Conservation (phyloP, 2,797 vertebrate species). For the Tapirus indicus region DNA sequence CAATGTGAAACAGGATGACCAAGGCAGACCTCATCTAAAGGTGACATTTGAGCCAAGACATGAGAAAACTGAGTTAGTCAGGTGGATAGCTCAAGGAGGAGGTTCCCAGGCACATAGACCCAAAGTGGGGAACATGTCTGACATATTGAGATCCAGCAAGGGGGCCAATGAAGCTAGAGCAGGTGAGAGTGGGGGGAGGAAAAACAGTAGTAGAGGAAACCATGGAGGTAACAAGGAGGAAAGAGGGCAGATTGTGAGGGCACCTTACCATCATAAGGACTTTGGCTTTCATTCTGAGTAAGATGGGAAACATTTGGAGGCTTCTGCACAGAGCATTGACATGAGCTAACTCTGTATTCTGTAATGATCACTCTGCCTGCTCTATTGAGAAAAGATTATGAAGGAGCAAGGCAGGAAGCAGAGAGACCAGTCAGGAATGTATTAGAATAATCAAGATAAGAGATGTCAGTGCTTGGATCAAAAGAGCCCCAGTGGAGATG, state of each 20-base stretch:
- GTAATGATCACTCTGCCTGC: not conserved
- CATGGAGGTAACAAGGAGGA: accelerated
- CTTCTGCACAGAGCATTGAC: not conserved
- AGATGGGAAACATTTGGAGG: not conserved
- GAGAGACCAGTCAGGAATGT: not conserved
- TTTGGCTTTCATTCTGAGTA: not conserved
- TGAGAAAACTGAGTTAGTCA: not conserved
- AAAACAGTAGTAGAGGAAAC: not conserved
- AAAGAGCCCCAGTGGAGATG: not conserved
- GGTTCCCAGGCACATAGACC: not conserved
- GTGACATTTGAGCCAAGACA: not conserved
- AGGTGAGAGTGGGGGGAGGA: accelerated
- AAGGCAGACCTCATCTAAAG: not conserved
- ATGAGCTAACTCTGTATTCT: not conserved
- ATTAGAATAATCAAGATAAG: not conserved
- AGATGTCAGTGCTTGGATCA: not conserved
- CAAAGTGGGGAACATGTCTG: not conserved
- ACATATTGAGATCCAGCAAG: not conserved
- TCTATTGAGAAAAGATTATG: not conserved
- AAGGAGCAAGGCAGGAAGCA: not conserved
- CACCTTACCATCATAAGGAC: not conserved
- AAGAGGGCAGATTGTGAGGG: too few species aligned
- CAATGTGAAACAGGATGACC: not conserved
- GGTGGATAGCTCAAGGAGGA: not conserved
- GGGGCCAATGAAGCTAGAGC: accelerated